Evolutionary conservation across 1,140 invertebrate genomes (phyloP), one percentile per base, ranked within the genome.

Genomic region (Chrysopa pallens): DNA sequence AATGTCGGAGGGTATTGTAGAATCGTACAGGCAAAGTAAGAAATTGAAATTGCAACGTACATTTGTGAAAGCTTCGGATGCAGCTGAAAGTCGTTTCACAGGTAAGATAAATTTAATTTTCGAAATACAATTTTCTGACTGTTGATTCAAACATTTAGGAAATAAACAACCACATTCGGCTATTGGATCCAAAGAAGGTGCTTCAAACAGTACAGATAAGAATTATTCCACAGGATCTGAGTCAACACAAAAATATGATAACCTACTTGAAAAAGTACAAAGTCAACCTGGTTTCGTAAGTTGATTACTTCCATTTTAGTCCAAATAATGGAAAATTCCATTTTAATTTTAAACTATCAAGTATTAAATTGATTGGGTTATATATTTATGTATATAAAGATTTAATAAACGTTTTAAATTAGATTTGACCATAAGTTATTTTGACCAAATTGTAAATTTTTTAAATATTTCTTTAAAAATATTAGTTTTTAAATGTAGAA

Each of bases 1-100:
- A 53, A 56, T 89, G 33, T 78, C 83, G 0, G 62, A 75, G 55
- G 80, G 80, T 31, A 58, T 71, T n/a, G 70, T 67, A 0, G 62
- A 66, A 47, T 52, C 66, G 11, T 74, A 72, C 43, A 59, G 73
- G 43, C 62, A 70, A 39, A 58, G 61, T 17, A 69, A 70, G 49
- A 69, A 69, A 51, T 63, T 52, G 28, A 76, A 69, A 59, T 56
- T 72, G 8, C 67, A 75, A 62, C 55, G 74, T 39, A 76, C 73
- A 17, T 76, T 77, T 63, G 71, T 78, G 0, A 69, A 68, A 23
- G 75, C 73, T 4, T 74, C 72, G 11, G 66, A 68, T 48, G 74
- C 74, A 43, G 75, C 76, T n/a, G 69, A 68, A 53, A 58, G 48
- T 43, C 55, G 56, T 53, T 50, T 52, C 36, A 36, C 42, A 39